Evolutionary conservation across 2,888 invertebrate species (phyloP), one percentile per base, ranked within the genome.

Genomic region (Phymatocera aterrima): DNA sequence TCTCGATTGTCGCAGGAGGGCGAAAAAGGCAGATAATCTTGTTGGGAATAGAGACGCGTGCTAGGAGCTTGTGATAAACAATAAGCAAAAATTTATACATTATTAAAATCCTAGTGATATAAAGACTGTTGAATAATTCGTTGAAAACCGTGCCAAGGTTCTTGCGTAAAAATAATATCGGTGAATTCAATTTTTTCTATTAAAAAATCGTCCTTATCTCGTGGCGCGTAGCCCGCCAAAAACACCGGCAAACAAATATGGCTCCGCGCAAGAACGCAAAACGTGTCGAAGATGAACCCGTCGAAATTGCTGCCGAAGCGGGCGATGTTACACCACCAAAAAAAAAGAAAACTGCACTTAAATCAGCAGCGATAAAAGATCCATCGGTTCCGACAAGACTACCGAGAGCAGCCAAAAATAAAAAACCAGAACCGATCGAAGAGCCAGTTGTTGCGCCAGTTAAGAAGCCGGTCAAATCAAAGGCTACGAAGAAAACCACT

Each of bases 201-300:
- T 15, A 21, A 40, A 24, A 57, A 75, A n/a, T n/a, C n/a, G n/a
- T 75, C 40, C 5, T 57, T 15, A 48, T 46, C 75, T 60, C 75
- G 75, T 74, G 61, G 70, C 48, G 70, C 60, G 43, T 37, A 78
- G 78, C 78, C 78, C 78, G 78, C 78, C 74, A 78, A 74, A 78
- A 78, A 70, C 72, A 70, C 70, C 48, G 78, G 60, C 24, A 72
- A 70, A 72, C 61, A 78, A 78, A 78, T 80, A 83, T 85, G 82
- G 84, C 85, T 80, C 83, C 82, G 75, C 84, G 85, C 24, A 85
- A 82, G 78, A 78, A 79, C 61, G 74, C 77, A 21, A 85, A 84
- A 79, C 83, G 82, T 61, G 78, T 54, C 3, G 80, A 80, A 3
- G 65, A 78, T 12, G 84, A 84, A 31, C 68, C 81, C 65, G 78